A percentile compares a stretch with the other conserved stretches of the same genome.
Evolutionary conservation across 2,113 vertebrate species (phyloP).

Genomic region (Pelvicachromis taeniatus): DNA sequence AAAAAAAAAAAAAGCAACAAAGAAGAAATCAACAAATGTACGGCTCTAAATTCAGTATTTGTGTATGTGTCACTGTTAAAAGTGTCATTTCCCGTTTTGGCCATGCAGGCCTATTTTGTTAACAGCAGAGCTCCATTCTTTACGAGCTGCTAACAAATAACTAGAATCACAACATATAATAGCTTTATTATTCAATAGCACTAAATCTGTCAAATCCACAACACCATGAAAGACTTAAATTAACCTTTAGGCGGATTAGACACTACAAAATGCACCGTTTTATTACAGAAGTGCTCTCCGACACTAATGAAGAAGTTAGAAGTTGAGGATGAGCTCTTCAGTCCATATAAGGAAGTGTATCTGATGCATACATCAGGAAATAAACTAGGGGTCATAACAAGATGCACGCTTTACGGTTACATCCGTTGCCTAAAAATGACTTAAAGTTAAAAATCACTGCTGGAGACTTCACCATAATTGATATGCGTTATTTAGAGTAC

Average conservation of each 20-base stretch:
- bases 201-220: neutral
- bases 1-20: neutral
- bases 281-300: neutral
- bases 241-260: neutral
- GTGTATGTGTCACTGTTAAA: neutral
- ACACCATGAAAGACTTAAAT: neutral
- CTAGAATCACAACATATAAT: neutral
- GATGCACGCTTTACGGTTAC: too few species aligned
- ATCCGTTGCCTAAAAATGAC: neutral
- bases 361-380: constrained; percentile 5
- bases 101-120: neutral
- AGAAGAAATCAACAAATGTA: neutral
- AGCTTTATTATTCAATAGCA: neutral
- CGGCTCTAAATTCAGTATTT: neutral
- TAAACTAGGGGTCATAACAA: neutral
- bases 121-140: neutral
- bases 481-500: neutral
- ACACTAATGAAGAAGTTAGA: neutral
- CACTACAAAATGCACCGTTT: neutral
- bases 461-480: neutral
- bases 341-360: constrained; percentile 57
- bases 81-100: neutral
- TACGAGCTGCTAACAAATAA: neutral
- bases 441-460: neutral
- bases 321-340: neutral